A percentile compares a stretch with the other conserved stretches of the same genome.
Conservation (phyloP, 2,888 invertebrate species). For the Hirtodrosophila cameraria region DNA sequence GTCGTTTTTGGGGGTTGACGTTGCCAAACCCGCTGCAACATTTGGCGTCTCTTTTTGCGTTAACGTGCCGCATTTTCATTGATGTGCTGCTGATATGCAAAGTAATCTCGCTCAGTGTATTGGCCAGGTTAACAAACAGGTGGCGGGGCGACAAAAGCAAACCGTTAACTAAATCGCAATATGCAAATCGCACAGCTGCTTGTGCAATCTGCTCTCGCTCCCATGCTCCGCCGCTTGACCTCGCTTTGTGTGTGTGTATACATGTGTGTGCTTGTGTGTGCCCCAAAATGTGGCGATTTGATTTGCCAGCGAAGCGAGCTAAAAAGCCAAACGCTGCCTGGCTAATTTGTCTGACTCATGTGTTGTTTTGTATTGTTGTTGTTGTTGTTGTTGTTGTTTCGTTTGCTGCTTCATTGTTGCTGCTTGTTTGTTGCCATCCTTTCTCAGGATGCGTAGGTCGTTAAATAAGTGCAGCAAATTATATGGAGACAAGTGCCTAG, state of each 20-base stretch:
- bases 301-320: constrained; percentile 14
- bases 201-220: constrained; percentile 66
- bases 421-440: constrained; percentile 12
- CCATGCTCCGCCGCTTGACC: constrained; percentile 69
- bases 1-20: neutral
- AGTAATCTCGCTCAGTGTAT: constrained; percentile 14
- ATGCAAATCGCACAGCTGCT: constrained; percentile 70
- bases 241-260: constrained; percentile 52
- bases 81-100: constrained; percentile 63
- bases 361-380: constrained; percentile 15
- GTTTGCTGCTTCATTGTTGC: constrained; percentile 13
- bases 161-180: constrained; percentile 60
- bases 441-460: constrained; percentile 64
- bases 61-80: constrained; percentile 56
- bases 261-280: constrained; percentile 56
- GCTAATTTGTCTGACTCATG: constrained; percentile 68
- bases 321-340: constrained; percentile 25
- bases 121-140: constrained; percentile 53
- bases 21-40: neutral
- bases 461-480: constrained; percentile 76
- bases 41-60: constrained; percentile 23
- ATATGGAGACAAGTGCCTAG: constrained; percentile 70
- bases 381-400: neutral
- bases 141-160: constrained; percentile 46
- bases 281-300: constrained; percentile 34